Conservation (phyloP, 2,797 vertebrate species). For the Pangasius krempfi region DNA sequence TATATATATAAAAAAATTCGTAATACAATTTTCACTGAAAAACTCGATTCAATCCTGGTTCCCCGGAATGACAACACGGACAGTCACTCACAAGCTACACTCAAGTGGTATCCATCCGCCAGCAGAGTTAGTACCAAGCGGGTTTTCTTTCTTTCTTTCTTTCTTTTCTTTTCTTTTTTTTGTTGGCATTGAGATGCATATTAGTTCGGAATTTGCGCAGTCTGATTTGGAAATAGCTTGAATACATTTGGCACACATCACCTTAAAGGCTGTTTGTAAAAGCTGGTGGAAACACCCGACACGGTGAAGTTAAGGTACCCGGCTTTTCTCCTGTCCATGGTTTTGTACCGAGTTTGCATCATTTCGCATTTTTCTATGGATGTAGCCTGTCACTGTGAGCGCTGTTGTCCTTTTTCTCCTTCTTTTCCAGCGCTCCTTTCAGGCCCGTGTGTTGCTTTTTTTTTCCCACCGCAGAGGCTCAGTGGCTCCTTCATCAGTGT, state of each 20-base stretch:
- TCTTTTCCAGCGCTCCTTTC: constrained; percentile 13
- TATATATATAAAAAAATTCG: neutral
- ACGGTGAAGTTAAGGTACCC: constrained; percentile 12
- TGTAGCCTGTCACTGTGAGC: neutral
- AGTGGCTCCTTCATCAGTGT: constrained; percentile 56
- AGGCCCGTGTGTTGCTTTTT: constrained; percentile 10
- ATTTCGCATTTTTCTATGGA: constrained; percentile 5
- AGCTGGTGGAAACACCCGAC: constrained; percentile 8
- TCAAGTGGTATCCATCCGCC: constrained; percentile 75
- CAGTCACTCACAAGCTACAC: constrained; percentile 46
- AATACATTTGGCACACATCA: constrained; percentile 35
- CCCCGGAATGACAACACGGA: constrained; percentile 17
- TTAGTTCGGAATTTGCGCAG: constrained; percentile 36
- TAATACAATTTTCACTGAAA: constrained; percentile 30
- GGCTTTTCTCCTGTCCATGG: constrained; percentile 7
- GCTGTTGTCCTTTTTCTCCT: neutral
- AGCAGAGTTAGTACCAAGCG: constrained; percentile 80
- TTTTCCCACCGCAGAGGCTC: constrained; percentile 18
- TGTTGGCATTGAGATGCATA: constrained; percentile 58
- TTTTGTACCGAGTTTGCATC: constrained; percentile 39
- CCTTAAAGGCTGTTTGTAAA: constrained; percentile 19
- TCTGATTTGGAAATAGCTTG: constrained; percentile 26
- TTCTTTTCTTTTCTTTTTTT: constrained; percentile 57
- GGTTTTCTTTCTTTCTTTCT: constrained; percentile 55
- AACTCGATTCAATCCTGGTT: constrained; percentile 6